Conservation (phyloP, 2,797 vertebrate species). For the Gephyroberyx darwinii region DNA sequence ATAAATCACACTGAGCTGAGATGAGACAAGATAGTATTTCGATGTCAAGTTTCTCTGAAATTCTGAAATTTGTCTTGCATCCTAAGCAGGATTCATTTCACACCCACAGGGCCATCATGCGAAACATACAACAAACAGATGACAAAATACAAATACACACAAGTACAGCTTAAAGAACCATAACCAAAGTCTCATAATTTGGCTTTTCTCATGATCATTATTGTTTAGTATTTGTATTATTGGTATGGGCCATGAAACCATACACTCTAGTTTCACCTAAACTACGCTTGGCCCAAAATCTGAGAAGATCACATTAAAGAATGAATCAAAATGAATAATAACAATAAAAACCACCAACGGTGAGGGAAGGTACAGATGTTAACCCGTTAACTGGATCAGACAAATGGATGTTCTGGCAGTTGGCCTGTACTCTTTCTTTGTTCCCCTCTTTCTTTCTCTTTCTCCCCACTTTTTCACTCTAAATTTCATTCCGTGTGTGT, state of each 20-base stretch:
- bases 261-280: slow-evolving; percentile 8
- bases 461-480: slow-evolving; percentile 40
- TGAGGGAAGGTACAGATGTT: slow-evolving; percentile 49
- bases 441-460: slow-evolving; percentile 43
- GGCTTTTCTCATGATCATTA: too few relatives aligned
- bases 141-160: too few relatives aligned
- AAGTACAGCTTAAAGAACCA: too few relatives aligned
- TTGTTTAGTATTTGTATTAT: too few relatives aligned
- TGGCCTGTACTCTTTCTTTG: slow-evolving; percentile 25
- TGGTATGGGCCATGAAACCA: slow-evolving; percentile 23
- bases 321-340: slow-evolving; percentile 56
- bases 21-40: too few relatives aligned
- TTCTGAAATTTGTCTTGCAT: too few relatives aligned
- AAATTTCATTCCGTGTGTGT: slow-evolving; percentile 4
- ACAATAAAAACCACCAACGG: slow-evolving; percentile 4
- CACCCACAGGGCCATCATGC: too few relatives aligned
- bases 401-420: slow-evolving; percentile 54
- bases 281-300: slow-evolving; percentile 56
- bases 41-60: too few relatives aligned
- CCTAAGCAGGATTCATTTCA: too few relatives aligned
- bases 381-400: slow-evolving; percentile 46
- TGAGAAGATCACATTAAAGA: slow-evolving; percentile 33
- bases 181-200: too few relatives aligned
- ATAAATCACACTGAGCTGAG: too few relatives aligned
- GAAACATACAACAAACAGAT: too few relatives aligned